These are phyloP conservation scores for Edolisoma coerulescens DNA, from an alignment of 2,113 vertebrate genomes.

Conservation along the genomic window DNA sequence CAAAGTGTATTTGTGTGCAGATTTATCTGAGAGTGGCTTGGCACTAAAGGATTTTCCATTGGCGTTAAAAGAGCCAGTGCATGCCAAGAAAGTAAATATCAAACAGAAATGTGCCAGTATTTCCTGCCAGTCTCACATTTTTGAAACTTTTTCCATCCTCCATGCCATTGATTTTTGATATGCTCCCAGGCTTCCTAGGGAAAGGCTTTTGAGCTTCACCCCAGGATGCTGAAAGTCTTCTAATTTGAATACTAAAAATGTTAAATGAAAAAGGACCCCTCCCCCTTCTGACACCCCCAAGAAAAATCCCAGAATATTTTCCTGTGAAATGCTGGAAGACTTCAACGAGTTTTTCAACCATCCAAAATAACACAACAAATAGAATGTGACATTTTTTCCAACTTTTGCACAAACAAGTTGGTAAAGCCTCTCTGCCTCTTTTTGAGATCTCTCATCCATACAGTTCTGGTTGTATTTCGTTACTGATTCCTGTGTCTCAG, in stretches of 20 bases:
- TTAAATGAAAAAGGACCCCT: slow-evolving; percentile 25
- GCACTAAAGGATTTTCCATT: slow-evolving; percentile 76
- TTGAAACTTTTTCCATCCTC: slow-evolving; percentile 75
- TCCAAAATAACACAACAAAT: slow-evolving; percentile 29
- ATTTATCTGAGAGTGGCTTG: slow-evolving; percentile 75
- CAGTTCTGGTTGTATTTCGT: background rate
- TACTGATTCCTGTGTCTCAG: background rate
- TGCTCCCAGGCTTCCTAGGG: slow-evolving; percentile 70
- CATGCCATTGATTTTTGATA: slow-evolving; percentile 68
- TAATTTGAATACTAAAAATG: slow-evolving; percentile 61
- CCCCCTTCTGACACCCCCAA: background rate
- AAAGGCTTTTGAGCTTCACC: slow-evolving; percentile 53
- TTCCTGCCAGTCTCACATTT: slow-evolving; percentile 75
- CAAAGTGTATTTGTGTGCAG: slow-evolving; percentile 54
- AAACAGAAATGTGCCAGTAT: slow-evolving; percentile 66
- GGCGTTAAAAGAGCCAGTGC: slow-evolving; percentile 37
- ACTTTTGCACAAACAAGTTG: background rate
- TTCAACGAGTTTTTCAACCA: slow-evolving; percentile 2
- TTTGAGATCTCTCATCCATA: background rate
- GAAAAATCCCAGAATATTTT: slow-evolving; percentile 43
- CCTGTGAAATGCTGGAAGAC: slow-evolving; percentile 17
- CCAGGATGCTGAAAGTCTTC: slow-evolving; percentile 57
- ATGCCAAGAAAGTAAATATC: slow-evolving; percentile 75
- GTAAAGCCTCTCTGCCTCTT: background rate
- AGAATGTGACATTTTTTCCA: slow-evolving; percentile 22